Percentiles rank a stretch among this genome's conserved stretches.
Conservation (phyloP, 2,888 invertebrate species). For the Caenorhabditis macrosperma region DNA sequence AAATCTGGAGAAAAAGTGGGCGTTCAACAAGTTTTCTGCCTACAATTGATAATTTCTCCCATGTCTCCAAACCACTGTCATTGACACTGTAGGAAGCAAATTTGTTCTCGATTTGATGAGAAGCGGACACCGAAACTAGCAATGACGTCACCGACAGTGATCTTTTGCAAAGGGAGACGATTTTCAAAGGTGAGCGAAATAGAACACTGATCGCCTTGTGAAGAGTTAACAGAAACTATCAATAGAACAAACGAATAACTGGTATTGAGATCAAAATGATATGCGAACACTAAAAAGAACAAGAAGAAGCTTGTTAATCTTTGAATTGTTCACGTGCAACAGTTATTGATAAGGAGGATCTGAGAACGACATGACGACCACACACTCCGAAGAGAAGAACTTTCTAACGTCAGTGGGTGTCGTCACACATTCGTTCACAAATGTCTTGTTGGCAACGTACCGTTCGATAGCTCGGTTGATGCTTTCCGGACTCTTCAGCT, state of each 20-base stretch:
- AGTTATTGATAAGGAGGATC: slow-evolving; percentile 18
- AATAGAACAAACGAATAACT: background rate
- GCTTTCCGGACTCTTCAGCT: slow-evolving; percentile 21
- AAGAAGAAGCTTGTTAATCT: slow-evolving; percentile 7
- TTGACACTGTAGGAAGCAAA: slow-evolving; percentile 49
- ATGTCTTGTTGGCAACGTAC: too few relatives aligned
- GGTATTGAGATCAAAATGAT: background rate
- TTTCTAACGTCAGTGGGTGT: background rate
- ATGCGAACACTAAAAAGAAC: background rate
- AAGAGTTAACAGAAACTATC: background rate
- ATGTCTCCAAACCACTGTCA: slow-evolving; percentile 44
- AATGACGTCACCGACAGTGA: slow-evolving; percentile 43
- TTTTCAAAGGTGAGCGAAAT: slow-evolving; percentile 36
- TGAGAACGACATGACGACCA: slow-evolving; percentile 10
- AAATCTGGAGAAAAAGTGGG: slow-evolving; percentile 14
- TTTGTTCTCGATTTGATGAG: slow-evolving; percentile 50
- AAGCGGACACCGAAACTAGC: slow-evolving; percentile 45
- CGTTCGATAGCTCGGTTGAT: slow-evolving; percentile 28
- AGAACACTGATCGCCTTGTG: slow-evolving; percentile 20
- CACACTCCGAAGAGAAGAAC: slow-evolving; percentile 16
- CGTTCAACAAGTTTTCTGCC: slow-evolving; percentile 44
- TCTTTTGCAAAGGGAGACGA: slow-evolving; percentile 42
- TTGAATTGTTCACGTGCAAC: slow-evolving; percentile 40
- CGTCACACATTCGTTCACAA: background rate
- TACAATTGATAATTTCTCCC: slow-evolving; percentile 29